Evolutionary conservation across 1,140 invertebrate genomes (phyloP), one percentile per base, ranked within the genome.

Genomic region (Drosophila tropicalis): DNA sequence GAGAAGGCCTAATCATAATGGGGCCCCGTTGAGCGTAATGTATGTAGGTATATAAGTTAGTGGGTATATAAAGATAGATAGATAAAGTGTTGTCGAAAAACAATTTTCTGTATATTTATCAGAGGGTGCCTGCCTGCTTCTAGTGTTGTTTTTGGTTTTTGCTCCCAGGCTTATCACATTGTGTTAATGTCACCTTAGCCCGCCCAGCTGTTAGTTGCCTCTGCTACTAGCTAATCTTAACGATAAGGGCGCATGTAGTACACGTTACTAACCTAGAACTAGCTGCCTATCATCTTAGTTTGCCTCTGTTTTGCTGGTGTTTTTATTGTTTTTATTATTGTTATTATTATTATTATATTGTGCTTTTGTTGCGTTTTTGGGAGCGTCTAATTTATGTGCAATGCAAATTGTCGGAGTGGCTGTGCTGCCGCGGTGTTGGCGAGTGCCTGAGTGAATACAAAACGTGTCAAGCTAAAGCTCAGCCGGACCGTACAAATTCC

Each of bases 401-500:
- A 76, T 76, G 73, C 76, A 79, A 79, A 79, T 79, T 41, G 61
- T 44, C 57, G 54, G 66, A 70, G 51, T 69, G 66, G 69, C 72
- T 72, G 76, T 68, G 72, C n/a, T 5, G 54, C 19, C n/a, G 54
- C 54, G 1, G 22, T 25, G 15, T 10, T 39, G 47, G 55, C 54
- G 62, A 51, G 44, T 57, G 55, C 29, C 55, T 36, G 15, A 13
- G 10, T 34, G 56, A 36, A 58, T 58, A 58, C 56, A 58, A 58
- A 56, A 51, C 17, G 17, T 7, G 17, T 51, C 44, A 22, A 22
- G 15, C 34, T 36, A 9, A 17, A 34, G 32, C 56, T 58, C 32
- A 36, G n/a, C 32, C 22, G 44, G 29, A 51, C 25, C 63, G 63
- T 62, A 64, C 41, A 64, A 64, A 64, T 32, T 44, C 40, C 63